Percentiles rank a stretch among this genome's conserved stretches.
Conservation (phyloP, 2,888 invertebrate species). For the Rhogogaster chlorosoma region DNA sequence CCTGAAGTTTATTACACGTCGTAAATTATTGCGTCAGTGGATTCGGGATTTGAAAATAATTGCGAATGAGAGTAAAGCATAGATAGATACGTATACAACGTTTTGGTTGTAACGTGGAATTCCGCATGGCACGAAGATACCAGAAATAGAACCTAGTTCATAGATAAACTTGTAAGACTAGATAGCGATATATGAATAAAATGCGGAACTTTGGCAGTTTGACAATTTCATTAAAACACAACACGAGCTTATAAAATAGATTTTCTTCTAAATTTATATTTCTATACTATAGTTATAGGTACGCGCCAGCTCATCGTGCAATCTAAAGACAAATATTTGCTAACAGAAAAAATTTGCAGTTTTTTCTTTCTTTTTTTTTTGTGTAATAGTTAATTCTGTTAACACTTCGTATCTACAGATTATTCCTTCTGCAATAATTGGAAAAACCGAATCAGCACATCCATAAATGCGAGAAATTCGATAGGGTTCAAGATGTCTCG, state of each 20-base stretch:
- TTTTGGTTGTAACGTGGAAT: background rate
- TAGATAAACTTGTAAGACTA: background rate
- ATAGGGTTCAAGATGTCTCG: background rate
- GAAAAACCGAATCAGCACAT: background rate
- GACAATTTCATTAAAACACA: slow-evolving; percentile 6
- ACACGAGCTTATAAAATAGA: background rate
- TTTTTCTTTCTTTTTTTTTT: background rate
- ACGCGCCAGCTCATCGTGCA: background rate
- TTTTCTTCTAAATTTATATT: slow-evolving; percentile 15
- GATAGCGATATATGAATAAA: background rate
- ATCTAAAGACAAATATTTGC: background rate
- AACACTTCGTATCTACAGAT: background rate
- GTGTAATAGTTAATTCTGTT: background rate
- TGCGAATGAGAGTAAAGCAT: background rate
- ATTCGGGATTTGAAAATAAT: background rate
- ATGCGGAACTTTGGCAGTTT: slow-evolving; percentile 22
- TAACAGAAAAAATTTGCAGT: background rate
- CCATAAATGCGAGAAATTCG: background rate
- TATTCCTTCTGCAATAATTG: background rate
- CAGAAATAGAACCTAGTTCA: slow-evolving; percentile 6
- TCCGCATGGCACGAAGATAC: background rate
- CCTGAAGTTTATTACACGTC: background rate
- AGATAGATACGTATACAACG: background rate
- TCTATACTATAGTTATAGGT: background rate
- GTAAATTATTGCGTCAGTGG: background rate